Percentiles rank a stretch among this genome's conserved stretches.
phyloP scores from a whole-genome alignment of 2,888 invertebrate species.

The Xestia sexstrigata region DNA sequence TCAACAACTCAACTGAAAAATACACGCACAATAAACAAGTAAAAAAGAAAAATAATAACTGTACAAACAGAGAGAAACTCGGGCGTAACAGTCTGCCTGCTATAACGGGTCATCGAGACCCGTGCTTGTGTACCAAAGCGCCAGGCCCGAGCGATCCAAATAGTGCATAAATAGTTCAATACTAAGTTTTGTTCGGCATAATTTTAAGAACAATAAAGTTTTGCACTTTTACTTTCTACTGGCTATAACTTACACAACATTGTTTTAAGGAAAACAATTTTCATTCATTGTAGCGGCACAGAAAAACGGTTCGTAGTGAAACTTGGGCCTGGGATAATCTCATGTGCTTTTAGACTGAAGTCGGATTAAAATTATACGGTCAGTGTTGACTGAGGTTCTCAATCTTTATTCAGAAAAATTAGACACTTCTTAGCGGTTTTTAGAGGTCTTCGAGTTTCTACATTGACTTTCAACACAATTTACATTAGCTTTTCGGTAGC shows the following conservation, averaged over 20 bases:
- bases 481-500: not conserved
- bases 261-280: conserved; percentile 25
- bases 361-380: not conserved
- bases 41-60: conserved; percentile 33
- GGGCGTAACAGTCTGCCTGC: conserved; percentile 43
- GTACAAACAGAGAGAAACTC: conserved; percentile 35
- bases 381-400: not conserved
- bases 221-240: no score
- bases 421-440: not conserved
- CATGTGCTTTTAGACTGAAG: not conserved
- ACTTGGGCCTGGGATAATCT: not conserved
- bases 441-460: not conserved
- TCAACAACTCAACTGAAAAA: conserved; percentile 24
- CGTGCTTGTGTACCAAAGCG: conserved; percentile 11
- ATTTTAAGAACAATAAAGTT: conserved; percentile 54
- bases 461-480: not conserved
- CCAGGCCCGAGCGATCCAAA: conserved; percentile 22
- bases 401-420: not conserved
- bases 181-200: conserved; percentile 38
- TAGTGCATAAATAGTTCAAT: conserved; percentile 47
- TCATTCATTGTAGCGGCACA: not conserved
- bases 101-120: conserved; percentile 53
- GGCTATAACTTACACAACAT: conserved; percentile 29
- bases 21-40: conserved; percentile 28
- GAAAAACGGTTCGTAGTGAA: not conserved